Conservation (phyloP, 2,797 vertebrate genomes). For the Prunella strophiata region DNA sequence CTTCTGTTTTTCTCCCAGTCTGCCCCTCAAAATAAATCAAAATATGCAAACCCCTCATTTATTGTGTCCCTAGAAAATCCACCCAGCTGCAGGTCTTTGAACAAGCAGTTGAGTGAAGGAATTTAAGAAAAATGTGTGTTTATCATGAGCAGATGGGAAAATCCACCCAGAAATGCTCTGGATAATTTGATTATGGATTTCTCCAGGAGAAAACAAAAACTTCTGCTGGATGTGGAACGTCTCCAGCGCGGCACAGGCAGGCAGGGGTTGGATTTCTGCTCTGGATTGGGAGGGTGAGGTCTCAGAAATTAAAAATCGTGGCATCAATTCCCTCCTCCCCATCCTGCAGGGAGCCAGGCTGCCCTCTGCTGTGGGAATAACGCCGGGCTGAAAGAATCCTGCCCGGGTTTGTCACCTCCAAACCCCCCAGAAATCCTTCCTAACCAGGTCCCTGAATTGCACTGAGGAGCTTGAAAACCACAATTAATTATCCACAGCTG, state of each 20-base stretch:
- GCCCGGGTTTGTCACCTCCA: too few relatives aligned
- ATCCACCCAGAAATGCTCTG: neutral
- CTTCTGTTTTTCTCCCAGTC: neutral
- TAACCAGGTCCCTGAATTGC: accelerated
- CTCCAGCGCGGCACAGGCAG: accelerated
- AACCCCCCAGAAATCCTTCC: accelerated
- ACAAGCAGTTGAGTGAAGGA: neutral
- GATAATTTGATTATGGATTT: neutral
- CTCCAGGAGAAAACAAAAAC: neutral
- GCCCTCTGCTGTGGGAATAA: neutral
- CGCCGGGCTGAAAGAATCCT: neutral
- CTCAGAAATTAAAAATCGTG: accelerated
- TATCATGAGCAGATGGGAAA: neutral
- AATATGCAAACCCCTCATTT: neutral
- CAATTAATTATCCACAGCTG: neutral
- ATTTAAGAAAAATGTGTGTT: accelerated
- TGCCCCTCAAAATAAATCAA: neutral
- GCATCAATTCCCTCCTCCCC: accelerated
- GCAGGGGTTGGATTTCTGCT: too few relatives aligned
- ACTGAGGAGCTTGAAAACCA: accelerated
- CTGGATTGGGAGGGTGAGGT: neutral
- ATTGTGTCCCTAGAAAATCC: neutral
- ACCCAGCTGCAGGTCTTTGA: neutral
- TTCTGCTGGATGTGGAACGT: neutral
- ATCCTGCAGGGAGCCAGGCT: neutral